Base-by-base conservation (phyloP, 2,888 invertebrate genomes). In the Drosophila borborema region DNA sequence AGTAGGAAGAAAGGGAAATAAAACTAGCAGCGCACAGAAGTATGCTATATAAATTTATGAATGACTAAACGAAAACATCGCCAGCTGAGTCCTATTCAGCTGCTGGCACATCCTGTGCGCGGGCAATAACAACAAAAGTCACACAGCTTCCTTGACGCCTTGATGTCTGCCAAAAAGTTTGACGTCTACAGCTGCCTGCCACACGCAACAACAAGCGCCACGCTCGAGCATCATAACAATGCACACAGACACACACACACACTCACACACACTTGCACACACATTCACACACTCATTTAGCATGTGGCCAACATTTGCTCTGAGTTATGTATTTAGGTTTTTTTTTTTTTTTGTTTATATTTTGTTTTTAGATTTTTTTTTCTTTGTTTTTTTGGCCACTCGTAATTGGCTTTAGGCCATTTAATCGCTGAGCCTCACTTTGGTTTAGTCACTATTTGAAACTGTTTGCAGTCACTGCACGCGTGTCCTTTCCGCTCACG, bases 151-250 rank as follows among this genome's bases (percentile, higher is more conserved):
- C 62, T 67, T 67, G 90, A 90, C 89, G 87, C 90, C 87, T 78
- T 64, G 72, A 68, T 84, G 90, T 90, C 86, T 87, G 89, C 79
- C 82, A 72, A 53, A 77, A 82, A 80, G 55, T 81, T 84, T 80
- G 82, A 90, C 87, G 73, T 87, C 72, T 67, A 16, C 53, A 38
- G 63, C 59, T 38, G 46, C 70, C 46, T 59, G 67, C 45, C 73
- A 72, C 74, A 73, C 58, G 71, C 67, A 70, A 68, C 46, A 69
- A 36, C 69, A 62, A 68, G 61, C 45, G 63, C 28, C 69, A 62
- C 65, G 61, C 45, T 67, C 28, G n/a, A 59, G 46, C 28, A 40
- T 40, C 60, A 73, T 23, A 73, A 64, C 63, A 64, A 58, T 23
- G 40, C 56, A 53, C 56, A 43, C 58, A 66, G 55, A 55, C 28